Percentiles rank a stretch among this genome's conserved stretches.
Evolutionary conservation across 2,113 vertebrate genomes (phyloP).

Genomic region (Callocephalon fimbriatum): DNA sequence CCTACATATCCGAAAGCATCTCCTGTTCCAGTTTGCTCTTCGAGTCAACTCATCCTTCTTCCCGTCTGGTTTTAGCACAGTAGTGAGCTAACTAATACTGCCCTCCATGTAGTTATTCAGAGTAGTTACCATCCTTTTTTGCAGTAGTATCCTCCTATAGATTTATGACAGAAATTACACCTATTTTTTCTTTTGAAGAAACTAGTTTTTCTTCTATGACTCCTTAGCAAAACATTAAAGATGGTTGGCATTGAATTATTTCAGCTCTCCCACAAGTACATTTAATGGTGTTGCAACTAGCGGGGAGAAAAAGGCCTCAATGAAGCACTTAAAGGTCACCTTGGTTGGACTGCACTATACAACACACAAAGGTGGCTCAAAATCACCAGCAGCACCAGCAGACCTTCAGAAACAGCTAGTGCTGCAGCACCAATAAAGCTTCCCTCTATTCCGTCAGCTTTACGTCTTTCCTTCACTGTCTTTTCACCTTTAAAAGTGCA

Average conservation of each 20-base stretch:
- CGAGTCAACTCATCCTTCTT: neutral
- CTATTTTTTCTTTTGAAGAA: conserved; percentile 44
- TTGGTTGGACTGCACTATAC: conserved; percentile 34
- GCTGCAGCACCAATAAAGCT: neutral
- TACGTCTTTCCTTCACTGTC: conserved; percentile 36
- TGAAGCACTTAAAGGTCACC: conserved; percentile 19
- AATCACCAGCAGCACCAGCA: neutral
- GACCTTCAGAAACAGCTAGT: conserved; percentile 8
- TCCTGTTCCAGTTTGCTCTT: neutral
- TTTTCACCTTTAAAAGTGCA: conserved; percentile 72
- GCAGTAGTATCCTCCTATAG: neutral
- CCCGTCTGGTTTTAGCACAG: neutral
- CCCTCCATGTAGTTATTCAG: neutral
- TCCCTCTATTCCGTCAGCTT: neutral
- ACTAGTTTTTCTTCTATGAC: conserved; percentile 36
- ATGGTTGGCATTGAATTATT: conserved; percentile 66
- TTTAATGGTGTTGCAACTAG: conserved; percentile 38
- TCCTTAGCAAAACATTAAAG: conserved; percentile 44
- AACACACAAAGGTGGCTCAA: conserved; percentile 1
- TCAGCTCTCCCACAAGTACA: conserved; percentile 51
- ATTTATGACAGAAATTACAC: conserved; percentile 14
- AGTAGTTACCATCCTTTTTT: neutral
- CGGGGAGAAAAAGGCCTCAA: conserved; percentile 57
- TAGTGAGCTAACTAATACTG: conserved; percentile 5
- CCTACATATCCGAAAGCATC: neutral